Base-by-base conservation (phyloP, 2,888 invertebrate species). In the Heliconius ismenius region DNA sequence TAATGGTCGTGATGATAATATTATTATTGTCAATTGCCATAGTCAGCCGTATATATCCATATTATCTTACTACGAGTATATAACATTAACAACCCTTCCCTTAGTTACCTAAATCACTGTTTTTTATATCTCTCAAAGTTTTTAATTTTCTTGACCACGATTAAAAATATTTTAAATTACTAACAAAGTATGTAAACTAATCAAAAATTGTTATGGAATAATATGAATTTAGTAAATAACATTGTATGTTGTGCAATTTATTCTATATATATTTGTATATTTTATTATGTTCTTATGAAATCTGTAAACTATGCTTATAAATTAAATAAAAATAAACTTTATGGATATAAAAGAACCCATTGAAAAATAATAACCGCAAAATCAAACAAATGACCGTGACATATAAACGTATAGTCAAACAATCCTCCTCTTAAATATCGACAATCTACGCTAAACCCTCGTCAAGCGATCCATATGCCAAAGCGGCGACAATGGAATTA, bases 401-500 rank as follows among this genome's bases (percentile, higher is more conserved):
- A 75, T 78, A 75, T 63, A 74, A 77, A 65, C n/a, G 2, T 65
- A 65, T 60, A 69, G 54, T 68, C 69, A 77, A 82, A 81, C 81
- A 83, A 83, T 82, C 69, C 81, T 73, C 70, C 79, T 79, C 81
- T 82, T 82, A 83, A 84, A 83, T 81, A 83, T 82, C 80, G 77
- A 79, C 83, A 83, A 83, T 83, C 83, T 79, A 76, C 79, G 83
- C 81, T 82, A 86, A 91, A 86, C 86, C 87, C 89, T 85, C 88
- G 90, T 89, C 90, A 88, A 90, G 89, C 88, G 81, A 84, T 88
- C 91, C 93, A 93, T 93, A 93, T 93, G 93, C 86, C 90, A 85
- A 81, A 83, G 83, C 89, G 88, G 87, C 88, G 89, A 94, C 93
- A 93, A 93, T 92, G 86, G 93, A 92, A 93, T 94, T 94, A 94